Conservation (phyloP, 2,797 vertebrate species). For the Gymnopithys bicolor region DNA sequence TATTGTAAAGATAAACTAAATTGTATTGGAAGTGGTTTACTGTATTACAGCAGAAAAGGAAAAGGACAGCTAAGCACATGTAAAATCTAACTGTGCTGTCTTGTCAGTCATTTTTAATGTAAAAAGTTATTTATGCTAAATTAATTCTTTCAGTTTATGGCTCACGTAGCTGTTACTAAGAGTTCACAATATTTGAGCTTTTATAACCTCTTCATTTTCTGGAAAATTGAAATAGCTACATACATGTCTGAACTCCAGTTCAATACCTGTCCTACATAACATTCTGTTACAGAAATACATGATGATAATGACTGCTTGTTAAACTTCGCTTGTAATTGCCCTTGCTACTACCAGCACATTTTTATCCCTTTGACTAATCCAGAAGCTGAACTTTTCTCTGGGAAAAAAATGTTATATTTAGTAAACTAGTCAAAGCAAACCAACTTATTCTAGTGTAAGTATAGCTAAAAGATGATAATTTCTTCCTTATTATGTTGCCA, state of each 20-base stretch:
- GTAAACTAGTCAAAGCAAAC: constrained; percentile 16
- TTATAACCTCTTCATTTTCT: neutral
- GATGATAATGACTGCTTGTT: neutral
- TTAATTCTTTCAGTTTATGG: neutral
- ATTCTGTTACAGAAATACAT: neutral
- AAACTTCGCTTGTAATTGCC: neutral
- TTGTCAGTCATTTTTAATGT: neutral
- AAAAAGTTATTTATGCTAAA: neutral
- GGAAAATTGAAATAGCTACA: neutral
- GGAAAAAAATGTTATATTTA: constrained; percentile 34
- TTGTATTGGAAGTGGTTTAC: neutral
- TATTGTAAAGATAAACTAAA: neutral
- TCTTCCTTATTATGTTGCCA: constrained; percentile 18
- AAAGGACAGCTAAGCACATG: neutral
- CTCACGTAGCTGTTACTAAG: neutral
- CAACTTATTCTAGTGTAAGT: neutral
- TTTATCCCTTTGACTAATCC: constrained; percentile 27
- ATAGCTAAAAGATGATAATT: constrained; percentile 6
- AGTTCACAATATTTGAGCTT: neutral
- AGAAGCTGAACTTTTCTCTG: constrained; percentile 2
- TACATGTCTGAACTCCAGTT: neutral
- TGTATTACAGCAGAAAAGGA: neutral
- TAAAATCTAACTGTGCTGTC: neutral
- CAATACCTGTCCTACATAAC: neutral
- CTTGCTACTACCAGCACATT: neutral